Evolutionary conservation across 2,888 invertebrate genomes (phyloP), one percentile per base, ranked within the genome.

Genomic region (Dasypolia templi): DNA sequence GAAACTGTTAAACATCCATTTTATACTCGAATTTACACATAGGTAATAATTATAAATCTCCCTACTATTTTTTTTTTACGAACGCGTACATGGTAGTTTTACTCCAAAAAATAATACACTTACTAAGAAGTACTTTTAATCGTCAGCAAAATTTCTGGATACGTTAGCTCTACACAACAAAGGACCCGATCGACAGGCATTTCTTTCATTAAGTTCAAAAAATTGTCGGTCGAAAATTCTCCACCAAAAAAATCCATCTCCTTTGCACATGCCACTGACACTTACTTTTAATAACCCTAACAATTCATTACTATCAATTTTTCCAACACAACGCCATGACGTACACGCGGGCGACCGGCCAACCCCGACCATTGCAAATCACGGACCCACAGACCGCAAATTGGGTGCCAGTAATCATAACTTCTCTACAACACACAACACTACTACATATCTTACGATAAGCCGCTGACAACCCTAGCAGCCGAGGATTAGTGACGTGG

Each of bases 401-500:
- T 87, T 80, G 82, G 67, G 69, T 69, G 70, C 68, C 82, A 84
- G 87, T 87, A 75, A 88, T 88, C 88, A 88, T 88, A 88, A 88
- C 88, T 88, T 70, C 64, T 87, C 86, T 35, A 89, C 90, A 91
- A 89, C 79, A 91, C 90, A 86, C 75, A 77, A 86, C 88, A 90
- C 87, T 85, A 86, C 79, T 78, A 90, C 87, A 92, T 93, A 94
- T 94, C 93, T 94, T 93, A 90, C 89, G 82, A 86, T 93, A 94
- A 93, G 93, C 94, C 89, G 87, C 68, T 90, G 93, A 93, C 93
- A 93, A 88, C 89, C 89, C 87, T 92, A 91, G 89, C 92, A 91
- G 88, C 89, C 88, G 87, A 69, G 93, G 94, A 94, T 93, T 94
- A 94, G 92, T 91, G 92, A 91, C 89, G 93, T 92, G 87, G 90